Conservation (phyloP, 2,888 invertebrate genomes). For the Adineta ricciae region DNA sequence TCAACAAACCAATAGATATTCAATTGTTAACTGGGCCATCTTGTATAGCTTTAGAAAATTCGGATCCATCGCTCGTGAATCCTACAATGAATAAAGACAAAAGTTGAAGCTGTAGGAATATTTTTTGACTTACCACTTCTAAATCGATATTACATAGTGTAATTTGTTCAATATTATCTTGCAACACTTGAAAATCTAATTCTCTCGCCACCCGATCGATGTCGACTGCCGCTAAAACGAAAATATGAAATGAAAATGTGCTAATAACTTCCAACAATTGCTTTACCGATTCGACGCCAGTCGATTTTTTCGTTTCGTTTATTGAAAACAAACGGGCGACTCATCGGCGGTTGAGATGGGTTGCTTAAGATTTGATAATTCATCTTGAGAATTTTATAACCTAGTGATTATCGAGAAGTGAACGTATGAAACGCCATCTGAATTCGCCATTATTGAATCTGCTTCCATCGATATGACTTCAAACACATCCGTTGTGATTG, state of each 20-base stretch:
- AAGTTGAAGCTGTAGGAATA: background rate
- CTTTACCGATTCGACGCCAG: slow-evolving; percentile 31
- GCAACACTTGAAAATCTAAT: slow-evolving; percentile 62
- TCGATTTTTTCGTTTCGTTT: slow-evolving; percentile 29
- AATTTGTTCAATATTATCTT: slow-evolving; percentile 64
- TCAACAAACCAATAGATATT: slow-evolving; percentile 59
- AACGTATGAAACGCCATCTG: background rate
- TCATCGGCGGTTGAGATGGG: background rate
- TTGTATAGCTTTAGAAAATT: slow-evolving; percentile 69
- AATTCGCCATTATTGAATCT: background rate
- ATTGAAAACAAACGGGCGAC: background rate
- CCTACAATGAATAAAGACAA: slow-evolving; percentile 37
- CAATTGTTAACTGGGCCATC: slow-evolving; percentile 66
- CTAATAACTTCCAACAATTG: background rate
- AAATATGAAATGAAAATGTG: slow-evolving; percentile 40
- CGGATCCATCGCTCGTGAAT: slow-evolving; percentile 45
- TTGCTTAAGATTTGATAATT: background rate
- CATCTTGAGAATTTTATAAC: background rate
- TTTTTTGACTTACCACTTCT: slow-evolving; percentile 50
- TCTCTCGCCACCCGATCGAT: slow-evolving; percentile 63
- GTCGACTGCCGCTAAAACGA: slow-evolving; percentile 59
- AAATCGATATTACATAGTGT: slow-evolving; percentile 61
- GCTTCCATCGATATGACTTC: background rate
- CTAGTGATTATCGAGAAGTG: background rate
- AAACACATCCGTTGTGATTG: background rate